Evolutionary conservation across 1,140 invertebrate species (phyloP).

Genomic region (Acyrthosiphon pisum): DNA sequence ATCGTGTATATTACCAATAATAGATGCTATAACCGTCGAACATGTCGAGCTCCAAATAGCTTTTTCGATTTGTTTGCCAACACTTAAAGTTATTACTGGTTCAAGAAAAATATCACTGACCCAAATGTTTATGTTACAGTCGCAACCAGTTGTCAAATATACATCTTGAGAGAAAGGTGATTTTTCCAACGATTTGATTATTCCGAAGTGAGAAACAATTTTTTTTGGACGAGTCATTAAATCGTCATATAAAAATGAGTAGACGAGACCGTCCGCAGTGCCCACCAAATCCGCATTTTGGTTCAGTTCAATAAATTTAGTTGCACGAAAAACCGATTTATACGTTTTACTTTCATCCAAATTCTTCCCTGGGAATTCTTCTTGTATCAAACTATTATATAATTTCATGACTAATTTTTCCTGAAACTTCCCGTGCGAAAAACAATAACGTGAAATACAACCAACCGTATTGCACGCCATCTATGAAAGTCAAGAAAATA

Average conservation of each 20-base stretch:
- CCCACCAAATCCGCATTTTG: not conserved
- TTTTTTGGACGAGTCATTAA: not conserved
- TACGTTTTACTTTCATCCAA: not conserved
- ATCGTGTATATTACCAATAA: not conserved
- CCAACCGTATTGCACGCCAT: not conserved
- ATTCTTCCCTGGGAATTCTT: not conserved
- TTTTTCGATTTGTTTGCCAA: not conserved
- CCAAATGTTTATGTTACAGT: constrained; percentile 31
- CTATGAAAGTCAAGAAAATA: not conserved
- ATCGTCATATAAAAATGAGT: not conserved
- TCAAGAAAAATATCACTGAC: not conserved
- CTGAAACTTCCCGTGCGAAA: not conserved
- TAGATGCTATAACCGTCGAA: constrained; percentile 15
- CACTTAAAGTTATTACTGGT: not conserved
- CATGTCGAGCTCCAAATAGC: constrained; percentile 6
- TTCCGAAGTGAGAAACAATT: not conserved
- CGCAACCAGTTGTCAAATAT: constrained; percentile 9
- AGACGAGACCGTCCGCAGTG: not conserved
- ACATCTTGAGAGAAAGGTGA: not conserved
- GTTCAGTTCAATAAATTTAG: not conserved
- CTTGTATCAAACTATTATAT: not conserved
- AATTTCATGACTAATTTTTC: not conserved
- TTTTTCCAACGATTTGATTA: not conserved
- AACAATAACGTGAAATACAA: not conserved
- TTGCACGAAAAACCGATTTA: not conserved